These are phyloP conservation scores for Choristoneura rosaceana DNA, from an alignment of 2,888 invertebrate species.

Conservation along the genomic window DNA sequence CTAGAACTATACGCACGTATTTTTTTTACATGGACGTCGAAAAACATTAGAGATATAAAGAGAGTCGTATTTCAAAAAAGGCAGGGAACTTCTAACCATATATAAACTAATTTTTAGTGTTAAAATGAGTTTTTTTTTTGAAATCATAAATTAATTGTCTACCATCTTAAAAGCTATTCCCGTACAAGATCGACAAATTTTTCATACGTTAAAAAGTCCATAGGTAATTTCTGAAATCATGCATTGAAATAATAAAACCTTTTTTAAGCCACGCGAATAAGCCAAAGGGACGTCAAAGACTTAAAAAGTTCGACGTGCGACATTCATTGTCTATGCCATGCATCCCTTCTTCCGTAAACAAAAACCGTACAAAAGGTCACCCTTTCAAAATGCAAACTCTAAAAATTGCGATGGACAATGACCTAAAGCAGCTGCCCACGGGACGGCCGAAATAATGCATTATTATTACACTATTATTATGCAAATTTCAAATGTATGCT, in stretches of 20 bases:
- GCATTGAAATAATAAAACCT: neutral
- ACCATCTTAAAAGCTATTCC: too few relatives aligned
- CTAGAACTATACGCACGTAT: too few relatives aligned
- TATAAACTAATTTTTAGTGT: too few relatives aligned
- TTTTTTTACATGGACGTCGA: too few relatives aligned
- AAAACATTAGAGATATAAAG: too few relatives aligned
- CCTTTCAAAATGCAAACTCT: constrained; percentile 58
- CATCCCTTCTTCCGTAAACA: constrained; percentile 32
- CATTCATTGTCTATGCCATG: neutral
- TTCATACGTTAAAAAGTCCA: too few relatives aligned
- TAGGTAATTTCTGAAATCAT: neutral
- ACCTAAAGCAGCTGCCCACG: constrained; percentile 76
- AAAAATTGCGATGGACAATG: constrained; percentile 77
- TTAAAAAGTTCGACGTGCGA: neutral
- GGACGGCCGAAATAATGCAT: constrained; percentile 63
- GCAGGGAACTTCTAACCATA: too few relatives aligned
- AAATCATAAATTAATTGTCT: too few relatives aligned
- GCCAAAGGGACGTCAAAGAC: neutral
- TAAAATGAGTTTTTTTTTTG: too few relatives aligned
- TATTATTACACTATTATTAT: constrained; percentile 80
- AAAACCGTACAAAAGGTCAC: constrained; percentile 61
- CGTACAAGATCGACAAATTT: too few relatives aligned
- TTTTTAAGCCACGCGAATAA: neutral
- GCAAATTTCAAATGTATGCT: constrained; percentile 72
- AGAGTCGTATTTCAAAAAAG: too few relatives aligned